These are phyloP conservation scores for Heliornis fulica DNA, from an alignment of 2,113 vertebrate species.

Conservation along the genomic window DNA sequence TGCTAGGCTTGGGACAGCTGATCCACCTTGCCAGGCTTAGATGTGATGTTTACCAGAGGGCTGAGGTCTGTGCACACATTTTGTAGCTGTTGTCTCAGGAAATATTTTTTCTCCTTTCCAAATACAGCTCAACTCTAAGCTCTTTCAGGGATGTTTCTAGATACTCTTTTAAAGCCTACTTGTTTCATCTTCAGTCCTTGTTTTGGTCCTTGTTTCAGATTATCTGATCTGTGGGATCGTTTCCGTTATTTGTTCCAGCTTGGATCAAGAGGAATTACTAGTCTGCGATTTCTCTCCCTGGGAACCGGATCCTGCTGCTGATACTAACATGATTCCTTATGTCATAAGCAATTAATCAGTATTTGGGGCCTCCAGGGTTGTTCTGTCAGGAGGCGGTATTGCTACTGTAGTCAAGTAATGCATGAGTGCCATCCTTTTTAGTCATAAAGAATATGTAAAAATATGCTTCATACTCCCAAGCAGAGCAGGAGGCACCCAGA, in stretches of 20 bases:
- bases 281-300: neutral
- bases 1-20: neutral
- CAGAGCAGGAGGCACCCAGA: neutral
- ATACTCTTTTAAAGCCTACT: neutral
- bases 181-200: neutral
- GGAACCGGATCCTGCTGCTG: neutral
- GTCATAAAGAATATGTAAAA: neutral
- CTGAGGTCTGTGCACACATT: accelerated
- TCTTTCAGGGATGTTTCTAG: neutral
- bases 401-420: neutral
- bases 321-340: slow-evolving; percentile 17
- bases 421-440: slow-evolving; percentile 26
- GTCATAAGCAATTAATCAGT: slow-evolving; percentile 40
- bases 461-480: neutral
- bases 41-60: accelerated
- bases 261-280: slow-evolving; percentile 43
- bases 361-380: neutral
- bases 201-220: neutral
- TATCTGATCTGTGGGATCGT: neutral
- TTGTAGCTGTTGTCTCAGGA: neutral
- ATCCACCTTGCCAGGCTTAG: accelerated
- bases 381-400: neutral
- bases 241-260: neutral
- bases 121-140: neutral
- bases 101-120: neutral